These are phyloP conservation scores for Falco biarmicus DNA, from an alignment of 2,797 vertebrate genomes.

Conservation along the genomic window DNA sequence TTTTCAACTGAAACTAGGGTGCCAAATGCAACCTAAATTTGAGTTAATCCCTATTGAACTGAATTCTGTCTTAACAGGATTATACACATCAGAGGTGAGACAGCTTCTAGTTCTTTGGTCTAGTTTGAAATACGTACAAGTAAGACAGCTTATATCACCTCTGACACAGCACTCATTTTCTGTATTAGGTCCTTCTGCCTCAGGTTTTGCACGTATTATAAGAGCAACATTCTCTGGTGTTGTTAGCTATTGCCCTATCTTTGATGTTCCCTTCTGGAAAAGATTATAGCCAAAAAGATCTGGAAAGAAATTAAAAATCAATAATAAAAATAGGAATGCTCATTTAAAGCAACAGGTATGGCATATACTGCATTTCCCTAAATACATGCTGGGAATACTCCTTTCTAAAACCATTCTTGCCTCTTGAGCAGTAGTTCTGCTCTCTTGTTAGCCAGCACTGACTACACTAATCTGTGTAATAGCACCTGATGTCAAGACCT, in stretches of 20 bases:
- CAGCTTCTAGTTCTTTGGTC: not conserved
- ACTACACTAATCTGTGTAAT: not conserved
- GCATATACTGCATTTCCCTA: not conserved
- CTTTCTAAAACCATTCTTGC: not conserved
- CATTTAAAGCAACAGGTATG: not conserved
- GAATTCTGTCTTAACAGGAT: not conserved
- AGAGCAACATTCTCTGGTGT: not conserved
- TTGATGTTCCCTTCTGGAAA: not conserved
- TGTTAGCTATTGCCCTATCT: not conserved
- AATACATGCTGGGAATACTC: not conserved
- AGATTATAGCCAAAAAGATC: not conserved
- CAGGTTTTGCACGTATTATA: not conserved
- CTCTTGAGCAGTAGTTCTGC: not conserved
- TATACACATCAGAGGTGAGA: not conserved
- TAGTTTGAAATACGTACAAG: not conserved
- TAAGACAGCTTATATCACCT: not conserved
- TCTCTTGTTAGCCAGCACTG: not conserved
- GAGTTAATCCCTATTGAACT: not conserved
- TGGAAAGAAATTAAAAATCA: not conserved
- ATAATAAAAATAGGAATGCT: not conserved
- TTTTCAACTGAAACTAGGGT: not conserved
- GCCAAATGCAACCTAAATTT: not conserved
- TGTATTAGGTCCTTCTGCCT: not conserved
- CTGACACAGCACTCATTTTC: not conserved
- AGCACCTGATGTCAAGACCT: not conserved